These are phyloP conservation scores for Taxidea taxus DNA, from an alignment of 2,113 vertebrate species.

Conservation along the genomic window DNA sequence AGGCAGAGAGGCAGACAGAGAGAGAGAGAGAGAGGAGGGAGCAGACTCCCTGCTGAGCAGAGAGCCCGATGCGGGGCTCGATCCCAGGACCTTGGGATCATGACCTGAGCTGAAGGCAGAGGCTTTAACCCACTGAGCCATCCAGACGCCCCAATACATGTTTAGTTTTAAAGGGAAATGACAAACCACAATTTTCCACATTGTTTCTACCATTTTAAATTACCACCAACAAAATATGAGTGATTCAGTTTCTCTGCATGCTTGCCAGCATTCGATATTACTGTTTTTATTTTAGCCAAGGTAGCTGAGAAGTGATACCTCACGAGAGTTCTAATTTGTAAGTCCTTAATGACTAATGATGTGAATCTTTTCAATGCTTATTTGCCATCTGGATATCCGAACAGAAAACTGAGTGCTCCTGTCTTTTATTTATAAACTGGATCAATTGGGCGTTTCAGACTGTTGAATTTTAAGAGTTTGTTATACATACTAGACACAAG, in stretches of 20 bases:
- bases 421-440: background rate
- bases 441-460: background rate
- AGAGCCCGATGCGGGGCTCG: too few relatives aligned
- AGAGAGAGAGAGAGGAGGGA: too few relatives aligned
- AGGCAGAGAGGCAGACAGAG: too few relatives aligned
- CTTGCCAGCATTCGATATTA: background rate
- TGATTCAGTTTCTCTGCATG: background rate
- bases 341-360: background rate
- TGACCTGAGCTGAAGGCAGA: too few relatives aligned
- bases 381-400: background rate
- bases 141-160: too few relatives aligned
- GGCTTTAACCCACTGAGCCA: too few relatives aligned
- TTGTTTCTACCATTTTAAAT: background rate
- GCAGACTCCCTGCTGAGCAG: too few relatives aligned
- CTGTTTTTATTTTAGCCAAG: background rate
- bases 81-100: too few relatives aligned
- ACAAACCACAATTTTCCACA: background rate
- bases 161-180: background rate
- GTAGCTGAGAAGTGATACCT: background rate
- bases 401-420: background rate
- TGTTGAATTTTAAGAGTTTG: background rate
- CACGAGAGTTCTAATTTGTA: background rate
- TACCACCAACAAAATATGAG: background rate
- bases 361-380: background rate
- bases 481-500: background rate